Evolutionary conservation across 1,140 invertebrate genomes (phyloP).

Genomic region (Drosophila pandora): DNA sequence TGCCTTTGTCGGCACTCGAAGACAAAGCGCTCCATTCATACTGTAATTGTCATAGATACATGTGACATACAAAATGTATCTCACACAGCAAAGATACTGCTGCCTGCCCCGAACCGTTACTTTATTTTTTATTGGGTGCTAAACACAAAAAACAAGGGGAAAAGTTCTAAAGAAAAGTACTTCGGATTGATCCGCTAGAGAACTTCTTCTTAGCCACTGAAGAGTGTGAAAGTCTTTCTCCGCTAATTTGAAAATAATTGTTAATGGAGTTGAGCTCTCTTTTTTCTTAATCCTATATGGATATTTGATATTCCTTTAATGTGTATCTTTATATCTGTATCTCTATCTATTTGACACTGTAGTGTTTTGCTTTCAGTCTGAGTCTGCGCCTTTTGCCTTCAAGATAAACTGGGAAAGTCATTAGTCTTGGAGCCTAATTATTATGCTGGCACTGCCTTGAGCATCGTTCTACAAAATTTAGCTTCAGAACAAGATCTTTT

Average conservation of each 20-base stretch:
- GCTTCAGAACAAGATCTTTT: constrained; percentile 50
- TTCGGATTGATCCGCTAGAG: constrained; percentile 5
- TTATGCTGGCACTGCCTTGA: constrained; percentile 39
- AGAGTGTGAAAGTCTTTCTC: not conserved
- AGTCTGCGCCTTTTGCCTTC: constrained; percentile 30
- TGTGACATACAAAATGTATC: constrained; percentile 64
- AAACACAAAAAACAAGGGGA: constrained; percentile 3
- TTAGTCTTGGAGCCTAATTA: constrained; percentile 71
- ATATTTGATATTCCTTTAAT: not conserved
- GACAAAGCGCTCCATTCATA: constrained; percentile 73
- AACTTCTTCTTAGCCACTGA: constrained; percentile 3
- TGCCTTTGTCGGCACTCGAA: constrained; percentile 29
- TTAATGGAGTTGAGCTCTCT: no score
- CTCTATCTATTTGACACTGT: constrained; percentile 45
- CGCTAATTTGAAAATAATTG: not conserved
- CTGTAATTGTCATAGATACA: constrained; percentile 70
- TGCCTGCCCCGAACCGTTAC: constrained; percentile 24
- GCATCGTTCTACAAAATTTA: constrained; percentile 59
- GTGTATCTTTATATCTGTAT: constrained; percentile 8
- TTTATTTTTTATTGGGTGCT: constrained; percentile 31
- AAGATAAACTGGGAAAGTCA: constrained; percentile 52
- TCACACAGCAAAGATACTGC: constrained; percentile 21
- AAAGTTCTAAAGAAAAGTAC: constrained; percentile 23
- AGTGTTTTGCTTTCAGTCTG: constrained; percentile 35
- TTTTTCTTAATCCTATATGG: not conserved